These are phyloP conservation scores for Graptemys geographica DNA, from an alignment of 2,797 vertebrate genomes.

Conservation along the genomic window DNA sequence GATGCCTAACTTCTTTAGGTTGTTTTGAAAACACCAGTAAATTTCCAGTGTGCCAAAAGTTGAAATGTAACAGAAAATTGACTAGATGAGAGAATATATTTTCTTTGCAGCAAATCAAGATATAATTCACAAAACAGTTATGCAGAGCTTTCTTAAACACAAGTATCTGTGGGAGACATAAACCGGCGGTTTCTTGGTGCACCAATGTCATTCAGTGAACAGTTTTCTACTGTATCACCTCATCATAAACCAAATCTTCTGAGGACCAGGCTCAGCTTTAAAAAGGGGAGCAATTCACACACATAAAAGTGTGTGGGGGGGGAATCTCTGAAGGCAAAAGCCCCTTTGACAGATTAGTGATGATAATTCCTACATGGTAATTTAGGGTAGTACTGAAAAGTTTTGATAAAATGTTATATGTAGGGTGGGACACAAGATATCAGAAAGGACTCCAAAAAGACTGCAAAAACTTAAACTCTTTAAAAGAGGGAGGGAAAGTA, in stretches of 20 bases:
- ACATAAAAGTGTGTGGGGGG: not conserved
- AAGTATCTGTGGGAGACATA: slow-evolving; percentile 34
- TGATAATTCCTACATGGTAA: slow-evolving; percentile 29
- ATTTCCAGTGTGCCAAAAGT: not conserved
- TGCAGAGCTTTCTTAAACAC: not conserved
- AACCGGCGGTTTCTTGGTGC: not conserved
- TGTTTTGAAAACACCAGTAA: not conserved
- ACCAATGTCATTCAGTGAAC: not conserved
- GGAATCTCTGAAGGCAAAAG: slow-evolving; percentile 52
- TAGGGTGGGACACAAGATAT: slow-evolving; percentile 38
- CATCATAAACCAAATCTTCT: slow-evolving; percentile 32
- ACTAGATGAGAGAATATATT: not conserved
- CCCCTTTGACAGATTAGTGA: slow-evolving; percentile 46
- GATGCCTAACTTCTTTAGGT: not conserved
- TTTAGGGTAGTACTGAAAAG: slow-evolving; percentile 62
- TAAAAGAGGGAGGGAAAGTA: not conserved
- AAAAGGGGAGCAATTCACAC: slow-evolving; percentile 37
- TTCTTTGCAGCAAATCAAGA: slow-evolving; percentile 9
- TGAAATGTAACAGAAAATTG: not conserved
- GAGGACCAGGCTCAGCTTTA: slow-evolving; percentile 7
- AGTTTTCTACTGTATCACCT: slow-evolving; percentile 9
- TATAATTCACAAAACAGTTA: slow-evolving; percentile 2
- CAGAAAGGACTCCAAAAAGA: slow-evolving; percentile 38
- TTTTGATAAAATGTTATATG: slow-evolving; percentile 53
- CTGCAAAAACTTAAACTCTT: slow-evolving; percentile 39